Evolutionary conservation across 2,888 invertebrate species (phyloP), one percentile per base, ranked within the genome.

Genomic region (Ormyrus nitidulus): DNA sequence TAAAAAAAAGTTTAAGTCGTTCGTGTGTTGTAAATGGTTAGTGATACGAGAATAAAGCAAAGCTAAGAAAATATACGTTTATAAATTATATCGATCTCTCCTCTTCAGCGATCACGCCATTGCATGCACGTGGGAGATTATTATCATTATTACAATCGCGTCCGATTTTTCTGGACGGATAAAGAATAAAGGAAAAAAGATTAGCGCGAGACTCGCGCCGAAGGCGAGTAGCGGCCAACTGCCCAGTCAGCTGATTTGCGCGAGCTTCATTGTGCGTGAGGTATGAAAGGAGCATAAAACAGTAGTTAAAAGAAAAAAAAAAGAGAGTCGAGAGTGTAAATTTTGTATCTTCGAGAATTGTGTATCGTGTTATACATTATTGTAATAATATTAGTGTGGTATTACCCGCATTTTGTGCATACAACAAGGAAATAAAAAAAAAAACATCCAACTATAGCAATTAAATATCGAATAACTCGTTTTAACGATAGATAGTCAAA

Each of bases 321-420:
- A 58, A 58, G 9, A 66, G 48, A 49, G 59, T 10, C 34, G 61
- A 73, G 81, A 84, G 79, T 89, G 89, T 88, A 88, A 87, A 89
- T 89, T 89, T 89, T 89, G 88, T 89, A 89, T 89, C 88, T 88
- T 88, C 85, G 85, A 87, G 85, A 34, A 88, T 80, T 88, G 88
- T 86, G 87, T 87, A 88, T 86, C 86, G 87, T 88, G 83, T 83
- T 83, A 74, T 64, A 75, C 64, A 53, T 79, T 74, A 81, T 72
- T 79, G 74, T 83, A 81, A 83, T 78, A 72, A 76, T 80, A 81
- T 78, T 78, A 82, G 76, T 82, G 78, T 74, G 81, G 79, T 66
- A 72, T 34, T 81, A 81, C 58, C 76, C 81, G 81, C 81, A 76
- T 61, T 80, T 79, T 88, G 88, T 88, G 87, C 85, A 88, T 88